These are phyloP conservation scores for Synanthedon andrenaeformis DNA, from an alignment of 2,888 invertebrate genomes.

Conservation along the genomic window DNA sequence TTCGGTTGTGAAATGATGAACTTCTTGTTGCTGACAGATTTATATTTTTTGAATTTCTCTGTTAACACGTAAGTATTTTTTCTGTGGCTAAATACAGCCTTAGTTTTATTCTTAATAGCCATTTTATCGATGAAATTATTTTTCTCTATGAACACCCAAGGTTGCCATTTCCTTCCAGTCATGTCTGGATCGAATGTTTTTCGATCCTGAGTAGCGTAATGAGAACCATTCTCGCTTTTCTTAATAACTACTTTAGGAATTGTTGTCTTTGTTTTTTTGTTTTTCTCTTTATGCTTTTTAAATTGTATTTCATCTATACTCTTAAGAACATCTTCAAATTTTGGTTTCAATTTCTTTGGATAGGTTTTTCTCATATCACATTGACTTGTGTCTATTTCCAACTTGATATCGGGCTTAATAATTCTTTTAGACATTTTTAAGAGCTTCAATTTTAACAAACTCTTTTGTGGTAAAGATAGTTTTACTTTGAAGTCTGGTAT, in stretches of 20 bases:
- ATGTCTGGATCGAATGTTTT: slow-evolving; percentile 50
- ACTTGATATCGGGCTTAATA: slow-evolving; percentile 30
- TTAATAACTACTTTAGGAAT: slow-evolving; percentile 66
- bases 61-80: slow-evolving; percentile 47
- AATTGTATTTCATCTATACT: slow-evolving; percentile 62
- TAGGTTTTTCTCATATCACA: slow-evolving; percentile 15
- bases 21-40: slow-evolving; percentile 44
- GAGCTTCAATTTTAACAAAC: slow-evolving; percentile 50
- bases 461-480: slow-evolving; percentile 53
- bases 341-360: slow-evolving; percentile 54
- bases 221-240: slow-evolving; percentile 56
- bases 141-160: slow-evolving; percentile 62
- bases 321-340: slow-evolving; percentile 66
- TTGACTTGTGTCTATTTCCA: slow-evolving; percentile 11
- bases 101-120: slow-evolving; percentile 47
- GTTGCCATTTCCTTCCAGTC: slow-evolving; percentile 65
- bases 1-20: slow-evolving; percentile 55
- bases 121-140: slow-evolving; percentile 58
- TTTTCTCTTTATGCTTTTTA: slow-evolving; percentile 51
- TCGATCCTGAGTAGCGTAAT: slow-evolving; percentile 46
- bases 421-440: slow-evolving; percentile 47
- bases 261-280: slow-evolving; percentile 39
- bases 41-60: slow-evolving; percentile 56
- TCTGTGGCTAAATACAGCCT: slow-evolving; percentile 49
- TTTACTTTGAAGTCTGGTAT: slow-evolving; percentile 54